Conservation (phyloP, 1,140 invertebrate species). For the Plutomurus gul region DNA sequence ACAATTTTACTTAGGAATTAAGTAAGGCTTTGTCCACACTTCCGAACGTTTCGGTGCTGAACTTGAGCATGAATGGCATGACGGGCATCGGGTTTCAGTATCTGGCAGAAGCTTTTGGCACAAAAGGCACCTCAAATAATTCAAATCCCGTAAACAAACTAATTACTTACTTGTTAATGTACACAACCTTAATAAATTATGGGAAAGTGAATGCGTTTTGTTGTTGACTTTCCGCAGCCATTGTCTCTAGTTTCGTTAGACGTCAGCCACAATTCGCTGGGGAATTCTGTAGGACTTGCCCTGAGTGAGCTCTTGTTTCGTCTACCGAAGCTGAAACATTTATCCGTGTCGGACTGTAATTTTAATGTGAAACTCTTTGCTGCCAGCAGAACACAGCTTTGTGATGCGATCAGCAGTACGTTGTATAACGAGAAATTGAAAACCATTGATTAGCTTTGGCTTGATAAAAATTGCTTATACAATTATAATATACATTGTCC, state of each 20-base stretch:
- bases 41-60: constrained; percentile 23
- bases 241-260: constrained; percentile 11
- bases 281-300: constrained; percentile 23
- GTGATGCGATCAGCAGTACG: constrained; percentile 29
- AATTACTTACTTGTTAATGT: not conserved
- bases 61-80: constrained; percentile 50
- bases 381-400: not conserved
- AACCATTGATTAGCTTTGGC: too few relatives aligned
- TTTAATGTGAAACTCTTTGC: constrained; percentile 36
- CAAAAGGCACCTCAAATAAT: not conserved
- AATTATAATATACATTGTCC: too few relatives aligned
- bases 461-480: not conserved
- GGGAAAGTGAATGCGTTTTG: not conserved
- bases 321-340: constrained; percentile 5
- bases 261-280: constrained; percentile 44
- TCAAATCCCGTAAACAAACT: not conserved
- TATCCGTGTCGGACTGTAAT: constrained; percentile 39
- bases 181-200: not conserved
- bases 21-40: constrained; percentile 34
- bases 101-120: constrained; percentile 31
- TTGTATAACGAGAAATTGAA: too few relatives aligned
- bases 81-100: constrained; percentile 19
- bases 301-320: constrained; percentile 4
- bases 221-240: constrained; percentile 8
- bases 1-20: constrained; percentile 38